A percentile compares a stretch with the other conserved stretches of the same genome.
Conservation (phyloP, 2,888 invertebrate genomes). For the Emesis russula region DNA sequence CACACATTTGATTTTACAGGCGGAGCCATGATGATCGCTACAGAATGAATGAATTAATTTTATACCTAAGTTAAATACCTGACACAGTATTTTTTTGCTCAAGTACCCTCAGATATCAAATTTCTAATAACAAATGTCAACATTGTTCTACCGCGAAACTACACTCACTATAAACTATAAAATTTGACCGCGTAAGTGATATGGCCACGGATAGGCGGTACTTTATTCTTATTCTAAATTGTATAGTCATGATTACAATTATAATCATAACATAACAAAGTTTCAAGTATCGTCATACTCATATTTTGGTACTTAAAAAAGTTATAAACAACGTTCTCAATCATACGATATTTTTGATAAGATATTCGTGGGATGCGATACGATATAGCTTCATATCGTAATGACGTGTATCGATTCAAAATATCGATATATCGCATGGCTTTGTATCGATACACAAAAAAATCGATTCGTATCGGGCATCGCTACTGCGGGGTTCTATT, state of each 20-base stretch:
- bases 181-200: slow-evolving; percentile 8
- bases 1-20: slow-evolving; percentile 8
- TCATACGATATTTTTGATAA: slow-evolving; percentile 8
- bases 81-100: slow-evolving; percentile 8
- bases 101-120: slow-evolving; percentile 8
- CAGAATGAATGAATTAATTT: slow-evolving; percentile 8
- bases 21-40: slow-evolving; percentile 8
- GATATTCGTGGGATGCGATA: slow-evolving; percentile 16
- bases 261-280: slow-evolving; percentile 8
- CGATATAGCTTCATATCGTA: slow-evolving; percentile 35
- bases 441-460: slow-evolving; percentile 52
- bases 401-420: slow-evolving; percentile 47
- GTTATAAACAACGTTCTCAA: slow-evolving; percentile 8
- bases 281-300: slow-evolving; percentile 8
- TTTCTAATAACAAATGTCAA: slow-evolving; percentile 8
- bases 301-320: slow-evolving; percentile 8
- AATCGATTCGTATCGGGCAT: slow-evolving; percentile 38
- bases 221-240: slow-evolving; percentile 5
- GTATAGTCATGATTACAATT: slow-evolving; percentile 5
- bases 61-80: slow-evolving; percentile 8
- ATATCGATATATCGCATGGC: slow-evolving; percentile 55
- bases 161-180: slow-evolving; percentile 8
- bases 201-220: slow-evolving; percentile 7
- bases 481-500: too few relatives aligned
- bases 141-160: slow-evolving; percentile 8